phyloP scores from a whole-genome alignment of 2,113 vertebrate genomes.

The Alouatta palliata region DNA sequence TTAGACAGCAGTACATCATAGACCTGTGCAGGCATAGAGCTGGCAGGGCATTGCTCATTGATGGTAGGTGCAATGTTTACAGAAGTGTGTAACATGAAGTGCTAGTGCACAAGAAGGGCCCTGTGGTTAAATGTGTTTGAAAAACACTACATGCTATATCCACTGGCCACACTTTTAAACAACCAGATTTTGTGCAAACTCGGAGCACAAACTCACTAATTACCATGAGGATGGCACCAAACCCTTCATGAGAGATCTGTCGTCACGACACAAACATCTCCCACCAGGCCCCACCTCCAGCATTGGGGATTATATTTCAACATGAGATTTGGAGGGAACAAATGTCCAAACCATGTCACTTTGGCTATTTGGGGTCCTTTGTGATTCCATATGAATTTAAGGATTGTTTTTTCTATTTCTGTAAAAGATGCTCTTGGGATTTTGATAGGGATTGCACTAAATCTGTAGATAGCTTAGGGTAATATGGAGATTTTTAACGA shows the following conservation, averaged over 20 bases:
- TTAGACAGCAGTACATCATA: background rate
- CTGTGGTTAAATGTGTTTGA: background rate
- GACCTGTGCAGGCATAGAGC: background rate
- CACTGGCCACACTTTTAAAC: too few species aligned
- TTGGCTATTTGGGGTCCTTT: background rate
- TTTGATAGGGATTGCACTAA: background rate
- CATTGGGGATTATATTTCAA: too few species aligned
- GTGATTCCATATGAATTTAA: background rate
- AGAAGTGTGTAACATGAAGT: background rate
- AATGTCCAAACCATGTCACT: too few species aligned
- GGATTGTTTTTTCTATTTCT: background rate
- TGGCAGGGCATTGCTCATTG: background rate
- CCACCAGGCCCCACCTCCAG: too few species aligned
- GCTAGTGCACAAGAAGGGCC: background rate
- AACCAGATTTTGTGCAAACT: too few species aligned
- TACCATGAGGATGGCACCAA: too few species aligned
- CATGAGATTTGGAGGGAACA: too few species aligned
- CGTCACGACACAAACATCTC: too few species aligned
- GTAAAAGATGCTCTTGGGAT: background rate
- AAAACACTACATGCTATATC: background rate
- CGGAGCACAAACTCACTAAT: too few species aligned
- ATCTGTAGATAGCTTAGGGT: background rate
- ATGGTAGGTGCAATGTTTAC: background rate
- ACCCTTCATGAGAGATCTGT: too few species aligned
- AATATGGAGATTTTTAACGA: background rate